Percentiles rank a stretch among this genome's conserved stretches.
phyloP scores from a whole-genome alignment of 2,888 invertebrate species.

The Cremastinae sp. region DNA sequence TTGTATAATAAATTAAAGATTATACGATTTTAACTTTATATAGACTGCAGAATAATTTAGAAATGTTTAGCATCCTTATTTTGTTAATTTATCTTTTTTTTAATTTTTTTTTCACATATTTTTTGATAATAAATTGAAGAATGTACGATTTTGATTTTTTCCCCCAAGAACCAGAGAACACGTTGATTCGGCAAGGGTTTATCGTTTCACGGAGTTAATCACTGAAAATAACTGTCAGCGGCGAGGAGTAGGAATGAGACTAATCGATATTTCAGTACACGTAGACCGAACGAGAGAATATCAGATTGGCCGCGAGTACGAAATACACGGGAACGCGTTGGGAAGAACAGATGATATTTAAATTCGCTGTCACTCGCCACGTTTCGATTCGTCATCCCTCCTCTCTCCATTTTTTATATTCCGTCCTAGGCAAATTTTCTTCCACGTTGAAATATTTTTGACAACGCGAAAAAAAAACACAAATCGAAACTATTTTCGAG shows the following conservation, averaged over 20 bases:
- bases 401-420: background rate
- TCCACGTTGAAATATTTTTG: background rate
- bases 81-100: too few species aligned
- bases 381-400: constrained; percentile 36
- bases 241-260: constrained; percentile 44
- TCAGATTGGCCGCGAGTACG: constrained; percentile 34
- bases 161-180: background rate
- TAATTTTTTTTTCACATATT: too few species aligned
- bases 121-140: too few species aligned
- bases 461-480: background rate
- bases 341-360: constrained; percentile 36
- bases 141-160: too few species aligned
- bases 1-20: too few species aligned
- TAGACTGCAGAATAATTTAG: too few species aligned
- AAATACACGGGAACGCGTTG: constrained; percentile 5
- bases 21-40: too few species aligned
- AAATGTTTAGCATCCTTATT: too few species aligned
- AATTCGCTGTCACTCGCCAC: constrained; percentile 47
- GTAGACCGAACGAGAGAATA: constrained; percentile 20
- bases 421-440: too few species aligned
- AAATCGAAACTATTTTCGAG: background rate
- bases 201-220: constrained; percentile 61
- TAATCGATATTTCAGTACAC: constrained; percentile 46
- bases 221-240: constrained; percentile 59
- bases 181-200: constrained; percentile 5